Conservation (phyloP, 2,888 invertebrate species). For the Xestia ashworthii region DNA sequence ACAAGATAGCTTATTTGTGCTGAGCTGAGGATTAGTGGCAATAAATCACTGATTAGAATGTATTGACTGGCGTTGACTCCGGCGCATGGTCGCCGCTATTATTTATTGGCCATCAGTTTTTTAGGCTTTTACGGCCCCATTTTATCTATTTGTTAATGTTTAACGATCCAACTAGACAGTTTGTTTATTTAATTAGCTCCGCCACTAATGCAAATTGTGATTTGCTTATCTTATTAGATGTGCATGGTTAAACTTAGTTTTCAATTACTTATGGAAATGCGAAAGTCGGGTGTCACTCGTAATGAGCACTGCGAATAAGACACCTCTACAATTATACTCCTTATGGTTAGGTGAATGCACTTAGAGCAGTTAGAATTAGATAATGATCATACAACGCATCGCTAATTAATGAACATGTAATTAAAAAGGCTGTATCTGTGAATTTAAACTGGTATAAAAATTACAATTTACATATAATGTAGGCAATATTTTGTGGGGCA, state of each 20-base stretch:
- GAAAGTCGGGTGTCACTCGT: slow-evolving; percentile 33
- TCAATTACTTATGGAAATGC: slow-evolving; percentile 77
- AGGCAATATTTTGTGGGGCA: slow-evolving; percentile 55
- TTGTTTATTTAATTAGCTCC: slow-evolving; percentile 83
- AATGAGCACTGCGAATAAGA: slow-evolving; percentile 32
- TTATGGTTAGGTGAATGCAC: slow-evolving; percentile 40
- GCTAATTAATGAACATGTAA: slow-evolving; percentile 59
- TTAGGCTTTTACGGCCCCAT: slow-evolving; percentile 84
- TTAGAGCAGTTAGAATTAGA: slow-evolving; percentile 55
- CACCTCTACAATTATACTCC: slow-evolving; percentile 33
- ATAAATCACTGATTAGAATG: slow-evolving; percentile 91
- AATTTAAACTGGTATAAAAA: slow-evolving; percentile 41
- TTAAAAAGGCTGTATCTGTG: slow-evolving; percentile 41
- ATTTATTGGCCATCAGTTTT: slow-evolving; percentile 85
- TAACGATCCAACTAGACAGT: slow-evolving; percentile 78
- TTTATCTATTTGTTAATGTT: slow-evolving; percentile 83
- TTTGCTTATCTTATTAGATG: slow-evolving; percentile 73
- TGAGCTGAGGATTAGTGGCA: slow-evolving; percentile 89
- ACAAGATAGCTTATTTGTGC: slow-evolving; percentile 91
- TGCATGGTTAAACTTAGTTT: slow-evolving; percentile 67
- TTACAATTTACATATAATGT: slow-evolving; percentile 41
- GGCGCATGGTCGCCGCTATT: slow-evolving; percentile 82
- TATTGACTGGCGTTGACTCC: slow-evolving; percentile 89
- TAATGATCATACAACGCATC: slow-evolving; percentile 58
- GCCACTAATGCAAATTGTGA: slow-evolving; percentile 77